phyloP scores from a whole-genome alignment of 2,888 invertebrate genomes.

The Noctua pronuba region DNA sequence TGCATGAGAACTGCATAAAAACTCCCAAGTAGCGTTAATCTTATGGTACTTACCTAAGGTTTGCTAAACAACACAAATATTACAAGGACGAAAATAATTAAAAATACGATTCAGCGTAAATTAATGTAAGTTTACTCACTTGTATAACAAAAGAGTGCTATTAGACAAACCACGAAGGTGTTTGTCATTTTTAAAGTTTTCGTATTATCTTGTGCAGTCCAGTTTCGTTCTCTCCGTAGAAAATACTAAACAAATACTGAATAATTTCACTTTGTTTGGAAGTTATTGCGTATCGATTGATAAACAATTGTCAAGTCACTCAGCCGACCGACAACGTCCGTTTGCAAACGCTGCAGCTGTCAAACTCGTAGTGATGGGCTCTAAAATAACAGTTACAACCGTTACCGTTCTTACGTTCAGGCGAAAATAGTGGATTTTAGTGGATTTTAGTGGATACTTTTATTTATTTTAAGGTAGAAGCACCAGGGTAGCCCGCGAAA shows the following conservation, averaged over 20 bases:
- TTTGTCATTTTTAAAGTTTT: constrained; percentile 82
- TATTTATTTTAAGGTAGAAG: too few species aligned
- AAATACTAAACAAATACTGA: constrained; percentile 79
- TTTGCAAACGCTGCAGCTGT: constrained; percentile 36
- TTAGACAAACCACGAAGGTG: constrained; percentile 85
- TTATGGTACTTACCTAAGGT: background rate
- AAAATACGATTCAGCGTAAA: constrained; percentile 56
- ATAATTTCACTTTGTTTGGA: constrained; percentile 85
- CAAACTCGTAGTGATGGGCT: constrained; percentile 43
- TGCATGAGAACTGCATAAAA: constrained; percentile 6
- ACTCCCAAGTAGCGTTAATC: background rate
- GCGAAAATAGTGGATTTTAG: too few species aligned
- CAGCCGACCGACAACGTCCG: constrained; percentile 38
- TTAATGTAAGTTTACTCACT: constrained; percentile 76
- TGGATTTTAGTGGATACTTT: too few species aligned
- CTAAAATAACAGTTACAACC: background rate
- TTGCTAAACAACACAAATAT: constrained; percentile 36
- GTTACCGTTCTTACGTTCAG: constrained; percentile 1
- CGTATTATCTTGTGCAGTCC: constrained; percentile 71
- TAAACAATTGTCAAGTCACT: constrained; percentile 82
- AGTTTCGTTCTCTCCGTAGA: constrained; percentile 72
- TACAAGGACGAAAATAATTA: constrained; percentile 71
- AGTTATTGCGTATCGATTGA: constrained; percentile 83
- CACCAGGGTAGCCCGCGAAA: too few species aligned
- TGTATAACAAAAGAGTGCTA: constrained; percentile 82